A percentile compares a stretch with the other conserved stretches of the same genome.
Conservation (phyloP, 2,797 vertebrate genomes). For the Alouatta caraya region DNA sequence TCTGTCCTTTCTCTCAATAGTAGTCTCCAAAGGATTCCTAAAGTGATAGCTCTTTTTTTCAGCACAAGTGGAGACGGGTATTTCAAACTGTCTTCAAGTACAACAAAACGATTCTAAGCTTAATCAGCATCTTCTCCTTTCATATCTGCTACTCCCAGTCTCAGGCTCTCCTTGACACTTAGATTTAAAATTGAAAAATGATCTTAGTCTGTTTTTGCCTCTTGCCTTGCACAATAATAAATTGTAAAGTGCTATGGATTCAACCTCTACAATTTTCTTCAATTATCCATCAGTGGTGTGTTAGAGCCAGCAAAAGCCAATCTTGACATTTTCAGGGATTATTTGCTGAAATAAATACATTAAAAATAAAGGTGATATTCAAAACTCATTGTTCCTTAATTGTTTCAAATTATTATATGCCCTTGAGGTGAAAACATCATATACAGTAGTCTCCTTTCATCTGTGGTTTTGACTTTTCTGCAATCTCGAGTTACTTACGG, state of each 20-base stretch:
- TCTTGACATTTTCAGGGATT: not conserved
- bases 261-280: not conserved
- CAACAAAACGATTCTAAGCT: not conserved
- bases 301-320: not conserved
- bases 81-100: not conserved
- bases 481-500: not conserved
- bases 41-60: not conserved
- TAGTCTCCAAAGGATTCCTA: not conserved
- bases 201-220: not conserved
- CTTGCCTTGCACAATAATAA: not conserved
- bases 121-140: not conserved
- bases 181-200: not conserved
- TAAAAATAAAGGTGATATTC: not conserved
- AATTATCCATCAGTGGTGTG: not conserved
- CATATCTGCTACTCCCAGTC: not conserved
- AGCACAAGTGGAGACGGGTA: not conserved
- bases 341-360: not conserved
- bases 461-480: not conserved
- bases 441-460: not conserved
- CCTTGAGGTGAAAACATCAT: not conserved
- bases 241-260: not conserved
- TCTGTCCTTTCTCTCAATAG: not conserved
- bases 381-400: not conserved
- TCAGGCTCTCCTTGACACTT: not conserved
- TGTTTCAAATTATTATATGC: not conserved